Conservation (phyloP, 1,140 invertebrate genomes). For the Varroa destructor region DNA sequence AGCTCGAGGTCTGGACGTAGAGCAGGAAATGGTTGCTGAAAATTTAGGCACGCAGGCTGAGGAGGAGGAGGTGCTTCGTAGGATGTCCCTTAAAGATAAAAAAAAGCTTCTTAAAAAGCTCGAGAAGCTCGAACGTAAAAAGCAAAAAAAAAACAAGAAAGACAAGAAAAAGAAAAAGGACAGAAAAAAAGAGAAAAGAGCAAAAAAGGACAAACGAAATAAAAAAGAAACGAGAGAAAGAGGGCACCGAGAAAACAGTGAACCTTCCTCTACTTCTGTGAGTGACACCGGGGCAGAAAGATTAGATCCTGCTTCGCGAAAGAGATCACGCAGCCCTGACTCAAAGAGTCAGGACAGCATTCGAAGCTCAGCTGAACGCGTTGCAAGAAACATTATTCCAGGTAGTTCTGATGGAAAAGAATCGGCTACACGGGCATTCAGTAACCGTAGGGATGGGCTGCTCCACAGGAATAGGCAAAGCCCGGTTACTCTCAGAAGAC, state of each 20-base stretch:
- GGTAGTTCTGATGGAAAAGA: too few species aligned
- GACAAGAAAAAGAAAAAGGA: constrained; percentile 40
- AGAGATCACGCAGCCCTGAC: too few species aligned
- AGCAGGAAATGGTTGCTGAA: constrained; percentile 38
- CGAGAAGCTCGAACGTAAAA: constrained; percentile 20
- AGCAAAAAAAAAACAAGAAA: constrained; percentile 2
- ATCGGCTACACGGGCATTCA: too few species aligned
- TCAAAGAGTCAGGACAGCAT: too few species aligned
- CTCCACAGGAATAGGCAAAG: too few species aligned
- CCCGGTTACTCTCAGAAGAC: too few species aligned
- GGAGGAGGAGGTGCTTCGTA: constrained; percentile 64
- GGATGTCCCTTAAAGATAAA: constrained; percentile 71
- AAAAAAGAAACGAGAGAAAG: constrained; percentile 29
- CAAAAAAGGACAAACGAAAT: constrained; percentile 32
- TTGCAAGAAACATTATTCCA: too few species aligned
- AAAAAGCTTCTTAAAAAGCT: constrained; percentile 69
- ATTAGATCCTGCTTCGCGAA: too few species aligned
- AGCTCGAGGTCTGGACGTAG: constrained; percentile 33
- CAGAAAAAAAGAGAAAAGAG: constrained; percentile 42
- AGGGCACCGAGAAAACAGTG: constrained; percentile 31
- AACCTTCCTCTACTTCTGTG: neutral
- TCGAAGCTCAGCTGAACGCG: too few species aligned
- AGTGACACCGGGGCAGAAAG: neutral
- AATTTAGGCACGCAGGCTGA: constrained; percentile 45
- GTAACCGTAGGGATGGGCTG: too few species aligned